Base-by-base conservation (phyloP, 2,888 invertebrate species). In the Minunthozetes semirufus region DNA sequence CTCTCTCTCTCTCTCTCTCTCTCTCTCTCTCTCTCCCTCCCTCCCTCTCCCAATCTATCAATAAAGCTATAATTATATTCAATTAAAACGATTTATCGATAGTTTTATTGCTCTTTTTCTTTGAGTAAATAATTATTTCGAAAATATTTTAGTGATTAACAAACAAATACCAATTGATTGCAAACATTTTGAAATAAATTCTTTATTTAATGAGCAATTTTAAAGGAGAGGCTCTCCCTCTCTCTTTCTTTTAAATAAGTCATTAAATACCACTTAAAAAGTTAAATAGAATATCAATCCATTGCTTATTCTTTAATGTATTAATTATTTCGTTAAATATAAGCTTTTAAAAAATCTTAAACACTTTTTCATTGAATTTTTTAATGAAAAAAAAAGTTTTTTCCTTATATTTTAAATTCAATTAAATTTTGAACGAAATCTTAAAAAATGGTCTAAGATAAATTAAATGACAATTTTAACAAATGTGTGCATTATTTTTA, bases 1-100 rank as follows among this genome's bases (percentile, higher is more conserved):
- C 53, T n/a, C 53, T n/a, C 53, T n/a, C 53, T n/a, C 53, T n/a
- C 22, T n/a, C 53, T n/a, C 53, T n/a, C 53, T n/a, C 53, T n/a
- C 53, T n/a, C 53, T n/a, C 53, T n/a, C 53, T n/a, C 53, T n/a
- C 53, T n/a, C 22, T n/a, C 53, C 2, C 53, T n/a, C 29, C 6
- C 27, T 25, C 13, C 29, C 11, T 33, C 17, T 33, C 22, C 56
- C n/a, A n/a, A n/a, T 56, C 19, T 17, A 48, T 48, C 48, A 56
- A 33, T 29, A 5, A 33, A 17, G 2, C 17, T 33, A 59, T 59
- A 61, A 61, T 56, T 56, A 56, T 22, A 22, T 4, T 19, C 56
- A 56, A 56, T 56, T 56, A 56, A 56, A 56, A 1, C 22, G 9
- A 42, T 9, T 56, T 22, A 56, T 56, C 22, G 13, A 56, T 22